Evolutionary conservation across 53 echinoderm and acorn worm genomes (phyloP), one percentile per base, ranked within the genome.

Genomic region (Apostichopus leukothele): DNA sequence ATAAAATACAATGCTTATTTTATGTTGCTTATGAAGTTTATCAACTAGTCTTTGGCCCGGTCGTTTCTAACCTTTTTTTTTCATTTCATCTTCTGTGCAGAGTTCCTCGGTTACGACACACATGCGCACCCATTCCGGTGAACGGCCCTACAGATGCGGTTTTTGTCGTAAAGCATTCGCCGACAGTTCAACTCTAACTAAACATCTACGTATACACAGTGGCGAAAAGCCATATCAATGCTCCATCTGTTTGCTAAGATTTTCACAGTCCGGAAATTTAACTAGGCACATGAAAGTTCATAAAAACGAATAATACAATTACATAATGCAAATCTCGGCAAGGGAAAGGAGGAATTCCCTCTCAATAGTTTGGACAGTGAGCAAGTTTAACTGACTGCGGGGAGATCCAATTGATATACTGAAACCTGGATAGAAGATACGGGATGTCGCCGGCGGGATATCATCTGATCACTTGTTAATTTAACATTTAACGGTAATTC

Each of bases 31-130:
- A 57, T 57, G 57, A 57, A 9, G 57, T 57, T 9, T 57, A 39
- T 39, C 39, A 39, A 57, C 57, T 57, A 57, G 57, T 57, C 57
- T 57, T 57, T 57, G 57, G 8, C 10, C 9, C 57, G 10, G 57
- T 57, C 57, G 57, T 57, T 57, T 57, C 10, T 57, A 57, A 9
- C 7, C n/a, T n/a, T n/a, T 55, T 9, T 75, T 22, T 22, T 75
- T 9, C 75, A 5, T 77, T 21, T 13, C 16, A 51, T 25, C 39
- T 52, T 5, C 23, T 53, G 6, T 26, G 13, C 88, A 96, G 96
- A 96, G 96, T 75, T 96, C 96, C 16, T 96, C 96, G 25, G 96
- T 96, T 1, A 96, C 94, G 10, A 96, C 96, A 20, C 96, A 96
- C 91, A 94, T 96, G 96, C 92, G 96, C 14, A 94, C 94, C 7